phyloP scores from a whole-genome alignment of 2,797 vertebrate genomes.

The Pagetopsis macropterus region DNA sequence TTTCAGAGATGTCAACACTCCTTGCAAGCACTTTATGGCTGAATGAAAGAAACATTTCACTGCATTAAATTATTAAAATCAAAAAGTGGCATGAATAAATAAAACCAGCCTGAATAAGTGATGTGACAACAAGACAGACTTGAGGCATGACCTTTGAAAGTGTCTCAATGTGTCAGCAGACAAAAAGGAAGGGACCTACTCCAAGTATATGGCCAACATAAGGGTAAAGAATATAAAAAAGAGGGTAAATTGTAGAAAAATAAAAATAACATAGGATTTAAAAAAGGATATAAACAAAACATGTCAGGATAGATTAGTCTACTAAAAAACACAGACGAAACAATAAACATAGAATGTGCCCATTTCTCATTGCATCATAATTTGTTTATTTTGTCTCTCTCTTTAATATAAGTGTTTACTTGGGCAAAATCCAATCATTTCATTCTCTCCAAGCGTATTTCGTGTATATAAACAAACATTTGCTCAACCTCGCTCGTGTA shows the following conservation, averaged over 20 bases:
- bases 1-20: constrained; percentile 57
- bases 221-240: neutral
- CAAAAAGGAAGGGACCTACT: constrained; percentile 40
- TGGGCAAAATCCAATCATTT: constrained; percentile 79
- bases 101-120: constrained; percentile 78
- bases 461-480: constrained; percentile 94
- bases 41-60: constrained; percentile 77
- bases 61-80: constrained; percentile 81
- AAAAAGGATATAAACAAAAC: constrained; percentile 49
- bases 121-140: constrained; percentile 79
- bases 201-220: constrained; percentile 30
- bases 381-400: constrained; percentile 67
- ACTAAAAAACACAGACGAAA: constrained; percentile 50
- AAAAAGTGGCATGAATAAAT: constrained; percentile 84
- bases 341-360: constrained; percentile 50
- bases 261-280: constrained; percentile 14
- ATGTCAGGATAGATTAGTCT: constrained; percentile 44
- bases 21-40: constrained; percentile 69
- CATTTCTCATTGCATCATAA: constrained; percentile 58
- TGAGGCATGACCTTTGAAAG: constrained; percentile 79
- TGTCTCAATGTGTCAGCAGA: constrained; percentile 69
- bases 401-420: constrained; percentile 77
- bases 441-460: constrained; percentile 80
- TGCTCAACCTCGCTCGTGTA: constrained; percentile 91
- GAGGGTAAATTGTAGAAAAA: constrained; percentile 3